Evolutionary conservation across 1,140 invertebrate genomes (phyloP), one percentile per base, ranked within the genome.

Genomic region (Euwallacea similis): DNA sequence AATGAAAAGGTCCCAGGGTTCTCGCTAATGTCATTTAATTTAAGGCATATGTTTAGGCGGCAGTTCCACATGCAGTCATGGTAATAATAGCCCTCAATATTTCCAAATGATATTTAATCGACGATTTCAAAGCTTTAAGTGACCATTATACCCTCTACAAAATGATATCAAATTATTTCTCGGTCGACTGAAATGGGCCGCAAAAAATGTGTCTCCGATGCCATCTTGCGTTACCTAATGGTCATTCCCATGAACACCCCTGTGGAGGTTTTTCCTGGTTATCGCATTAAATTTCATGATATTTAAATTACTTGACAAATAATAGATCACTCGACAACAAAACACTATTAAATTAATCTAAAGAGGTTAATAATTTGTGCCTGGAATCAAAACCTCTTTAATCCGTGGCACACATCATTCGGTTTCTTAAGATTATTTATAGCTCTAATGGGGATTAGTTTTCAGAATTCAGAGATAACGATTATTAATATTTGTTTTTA

Each of bases 11-110:
- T 63, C 10, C 50, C 61, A 15, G 42, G 60, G 56, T 68, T 66
- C 66, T 64, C 60, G 71, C 73, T 77, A 77, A 77, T 77, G 74
- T 74, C 76, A 77, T 77, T 77, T 77, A 77, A 77, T 77, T 77
- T 75, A 69, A 74, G 69, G 71, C 76, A 77, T 77, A 75, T 77
- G 76, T 77, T 77, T 76, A 76, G 69, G 42, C 66, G 72, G 42
- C 66, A 66, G 41, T 69, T 64, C 41, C 47, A 46, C 67, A 65
- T 54, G 58, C 66, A 69, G 64, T 56, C 53, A n/a, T 47, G 42
- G 64, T 74, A 76, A 73, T 75, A 71, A 76, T 71, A 55, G 67
- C 66, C 60, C 69, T 67, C 72, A 61, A 66, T 71, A 71, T 67
- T 74, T 66, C 65, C 54, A 71, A 76, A 75, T 75, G 74, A 76